These are phyloP conservation scores for Oxystoma pomonae DNA, from an alignment of 2,888 invertebrate species.

Conservation along the genomic window DNA sequence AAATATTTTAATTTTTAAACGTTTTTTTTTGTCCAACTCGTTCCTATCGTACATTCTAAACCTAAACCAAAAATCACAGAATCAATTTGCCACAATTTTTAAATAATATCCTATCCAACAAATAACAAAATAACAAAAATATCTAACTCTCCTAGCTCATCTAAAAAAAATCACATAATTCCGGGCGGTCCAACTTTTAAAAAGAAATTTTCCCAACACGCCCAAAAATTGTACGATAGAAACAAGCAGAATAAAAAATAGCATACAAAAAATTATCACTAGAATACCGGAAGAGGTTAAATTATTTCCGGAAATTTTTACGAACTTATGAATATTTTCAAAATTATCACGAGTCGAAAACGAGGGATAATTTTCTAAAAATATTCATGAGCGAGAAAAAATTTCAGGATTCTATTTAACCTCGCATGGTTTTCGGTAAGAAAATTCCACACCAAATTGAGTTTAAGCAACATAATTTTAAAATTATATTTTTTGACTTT, in stretches of 20 bases:
- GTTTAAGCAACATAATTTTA: too few relatives aligned
- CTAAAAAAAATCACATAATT: constrained; percentile 5
- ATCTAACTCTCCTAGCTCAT: not conserved
- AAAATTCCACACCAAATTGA: too few relatives aligned
- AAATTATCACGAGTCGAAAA: too few relatives aligned
- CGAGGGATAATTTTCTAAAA: too few relatives aligned
- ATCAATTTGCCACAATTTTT: constrained; percentile 1
- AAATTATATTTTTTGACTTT: too few relatives aligned
- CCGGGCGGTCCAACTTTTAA: not conserved
- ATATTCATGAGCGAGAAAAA: too few relatives aligned
- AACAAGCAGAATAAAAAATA: not conserved
- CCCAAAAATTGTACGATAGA: not conserved
- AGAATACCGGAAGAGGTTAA: too few relatives aligned
- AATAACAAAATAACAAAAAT: constrained; percentile 26
- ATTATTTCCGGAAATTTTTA: too few relatives aligned
- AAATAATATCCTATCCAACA: constrained; percentile 26
- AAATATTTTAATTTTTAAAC: constrained; percentile 25
- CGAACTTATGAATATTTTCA: too few relatives aligned
- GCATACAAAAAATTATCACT: not conserved
- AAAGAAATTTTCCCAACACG: not conserved
- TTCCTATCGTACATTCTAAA: not conserved
- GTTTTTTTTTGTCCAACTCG: not conserved
- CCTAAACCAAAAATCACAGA: constrained; percentile 30
- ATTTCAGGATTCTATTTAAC: too few relatives aligned
- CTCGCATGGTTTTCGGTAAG: too few relatives aligned